Conservation (phyloP, 2,113 vertebrate species). For the Callipepla squamata region DNA sequence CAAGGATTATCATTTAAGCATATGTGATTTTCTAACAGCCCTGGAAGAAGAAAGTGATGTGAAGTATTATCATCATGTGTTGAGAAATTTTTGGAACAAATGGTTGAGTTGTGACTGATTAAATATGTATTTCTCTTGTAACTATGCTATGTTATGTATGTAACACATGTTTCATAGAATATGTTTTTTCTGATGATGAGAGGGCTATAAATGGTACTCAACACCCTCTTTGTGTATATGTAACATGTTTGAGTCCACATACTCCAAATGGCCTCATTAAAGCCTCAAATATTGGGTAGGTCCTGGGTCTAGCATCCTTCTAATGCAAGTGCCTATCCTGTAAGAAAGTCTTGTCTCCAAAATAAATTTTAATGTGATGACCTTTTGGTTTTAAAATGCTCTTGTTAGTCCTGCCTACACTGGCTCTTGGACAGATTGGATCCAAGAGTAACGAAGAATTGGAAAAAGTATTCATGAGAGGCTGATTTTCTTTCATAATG, state of each 20-base stretch:
- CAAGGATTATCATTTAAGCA: background rate
- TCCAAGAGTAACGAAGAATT: background rate
- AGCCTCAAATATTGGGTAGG: background rate
- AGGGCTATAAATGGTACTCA: background rate
- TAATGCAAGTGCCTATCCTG: background rate
- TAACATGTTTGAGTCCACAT: background rate
- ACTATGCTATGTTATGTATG: background rate
- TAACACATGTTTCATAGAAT: background rate
- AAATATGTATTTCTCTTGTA: background rate
- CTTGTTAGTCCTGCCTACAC: background rate
- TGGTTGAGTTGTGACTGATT: accelerated
- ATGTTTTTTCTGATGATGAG: background rate
- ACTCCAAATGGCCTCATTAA: background rate
- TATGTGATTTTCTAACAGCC: background rate
- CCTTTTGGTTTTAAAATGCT: background rate
- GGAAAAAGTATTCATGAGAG: conserved; percentile 5
- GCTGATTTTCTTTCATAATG: background rate
- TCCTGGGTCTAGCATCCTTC: background rate
- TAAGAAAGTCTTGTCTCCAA: background rate
- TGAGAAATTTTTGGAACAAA: background rate
- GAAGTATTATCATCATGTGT: background rate
- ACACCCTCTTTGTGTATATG: background rate
- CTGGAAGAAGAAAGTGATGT: background rate
- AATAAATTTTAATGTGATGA: background rate
- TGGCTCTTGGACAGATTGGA: background rate